Base-by-base conservation (phyloP, 1,140 invertebrate species). In the Pectinophora gossypiella region DNA sequence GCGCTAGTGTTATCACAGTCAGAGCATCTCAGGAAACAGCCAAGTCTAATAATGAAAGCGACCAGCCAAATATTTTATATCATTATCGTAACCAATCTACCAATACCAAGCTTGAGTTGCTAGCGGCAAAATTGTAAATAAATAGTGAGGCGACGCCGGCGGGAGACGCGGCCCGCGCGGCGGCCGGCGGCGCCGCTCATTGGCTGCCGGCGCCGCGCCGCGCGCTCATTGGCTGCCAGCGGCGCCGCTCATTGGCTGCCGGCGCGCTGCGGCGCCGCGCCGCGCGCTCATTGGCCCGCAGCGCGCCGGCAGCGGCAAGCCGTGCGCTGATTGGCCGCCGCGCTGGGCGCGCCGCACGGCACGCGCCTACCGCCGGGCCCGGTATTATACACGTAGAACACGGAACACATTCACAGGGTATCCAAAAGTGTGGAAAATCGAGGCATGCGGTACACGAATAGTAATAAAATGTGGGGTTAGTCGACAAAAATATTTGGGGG, bases 31-130 rank as follows among this genome's bases (percentile, higher is more conserved):
- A 68, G 58, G 56, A 64, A 81, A 77, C 76, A 82, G 78, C 78
- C 76, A 78, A 75, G 55, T 62, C 72, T 79, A 79, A n/a, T n/a
- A n/a, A 76, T 56, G 53, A 60, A 80, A 80, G 73, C 77, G 75
- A 79, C 71, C 79, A 74, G 68, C 77, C 75, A 80, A 79, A 80
- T 80, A 83, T 79, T 72, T 67, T 64, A 47, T 47, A 62, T 49
- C 59, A 21, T 62, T 23, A 61, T 48, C 16, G 19, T 21, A 54
- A 68, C 48, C 60, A 71, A 65, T 72, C 70, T 76, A 72, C 64
- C 48, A 40, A 62, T 68, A 72, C 60, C 55, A 79, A 79, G 73
- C 73, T 68, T 64, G 61, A 72, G 63, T 72, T 74, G 68, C 76
- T 70, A 76, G 73, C 73, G 61, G 64, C 59, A 63, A 66, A 69